phyloP scores from a whole-genome alignment of 2,113 vertebrate genomes.

The Hipposideros armiger region DNA sequence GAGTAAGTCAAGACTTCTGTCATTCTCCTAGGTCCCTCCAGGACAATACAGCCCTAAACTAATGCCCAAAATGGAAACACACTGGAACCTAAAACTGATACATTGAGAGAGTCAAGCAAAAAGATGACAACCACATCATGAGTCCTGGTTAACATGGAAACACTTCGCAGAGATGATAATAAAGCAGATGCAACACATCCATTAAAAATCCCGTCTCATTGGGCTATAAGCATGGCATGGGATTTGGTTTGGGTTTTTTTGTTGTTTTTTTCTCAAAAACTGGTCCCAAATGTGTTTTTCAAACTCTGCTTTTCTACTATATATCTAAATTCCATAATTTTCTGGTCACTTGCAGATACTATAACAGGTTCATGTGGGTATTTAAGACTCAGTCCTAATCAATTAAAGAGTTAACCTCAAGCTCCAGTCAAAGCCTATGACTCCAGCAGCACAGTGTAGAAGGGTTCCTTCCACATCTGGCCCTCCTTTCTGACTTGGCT shows the following conservation, averaged over 20 bases:
- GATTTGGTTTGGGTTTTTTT: not conserved
- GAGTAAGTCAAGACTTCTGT: not conserved
- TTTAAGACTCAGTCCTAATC: not conserved
- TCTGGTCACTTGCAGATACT: not conserved
- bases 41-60: not conserved
- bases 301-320: not conserved
- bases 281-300: not conserved
- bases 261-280: not conserved
- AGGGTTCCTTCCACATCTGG: not conserved
- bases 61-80: not conserved
- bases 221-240: not conserved
- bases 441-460: not conserved
- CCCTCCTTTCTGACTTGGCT: not conserved
- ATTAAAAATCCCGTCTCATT: not conserved
- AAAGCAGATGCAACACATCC: not conserved
- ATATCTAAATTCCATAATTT: not conserved
- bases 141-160: not conserved
- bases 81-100: constrained; percentile 11
- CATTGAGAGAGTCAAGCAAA: not conserved
- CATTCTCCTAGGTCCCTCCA: not conserved
- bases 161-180: not conserved
- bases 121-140: not conserved
- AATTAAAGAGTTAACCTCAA: not conserved
- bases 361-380: not conserved
- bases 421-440: not conserved